Evolutionary conservation across 1,140 invertebrate species (phyloP), one percentile per base, ranked within the genome.

Genomic region (Pomacea maculata): DNA sequence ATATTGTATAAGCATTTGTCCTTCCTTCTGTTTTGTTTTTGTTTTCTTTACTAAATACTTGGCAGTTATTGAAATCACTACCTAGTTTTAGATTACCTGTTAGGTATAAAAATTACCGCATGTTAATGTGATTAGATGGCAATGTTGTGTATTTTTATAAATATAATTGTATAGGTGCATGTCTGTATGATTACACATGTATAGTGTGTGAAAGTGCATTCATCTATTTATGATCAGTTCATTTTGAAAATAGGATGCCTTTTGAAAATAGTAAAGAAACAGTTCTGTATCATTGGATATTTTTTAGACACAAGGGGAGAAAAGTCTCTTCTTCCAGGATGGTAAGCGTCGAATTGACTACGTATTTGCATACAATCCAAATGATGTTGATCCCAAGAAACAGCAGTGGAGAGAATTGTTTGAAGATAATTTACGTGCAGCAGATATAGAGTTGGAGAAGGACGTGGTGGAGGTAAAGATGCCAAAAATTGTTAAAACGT

Each of bases 311-410:
- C 45, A 82, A 76, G 81, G 82, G 45, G 79, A 82, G 25, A 84
- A 80, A 11, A 80, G 89, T 0, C 78, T 92, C 54, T 94, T 95
- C 91, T 96, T 95, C 87, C 93, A 95, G 19, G 97, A 98, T 88
- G 96, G 96, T 0, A 92, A 94, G 68, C 91, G 96, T 78, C 93
- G 95, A 85, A 97, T 98, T 82, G 97, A 98, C 91, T 96, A 97
- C 94, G 94, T 98, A 1, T 87, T 98, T 55, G 96, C 95, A 0
- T 98, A 85, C 74, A 82, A 84, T 21, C 55, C 83, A 15, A 75
- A 74, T 15, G 82, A 80, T 21, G 79, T 82, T 0, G 83, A 88
- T 19, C 81, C 86, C 29, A 79, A 72, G 52, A 85, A 86, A 76
- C 85, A 86, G 54, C 79, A 82, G 57, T 70, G 84, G 25, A 77